Conservation (phyloP, 2,113 vertebrate genomes). For the Pogonocichla stellata region DNA sequence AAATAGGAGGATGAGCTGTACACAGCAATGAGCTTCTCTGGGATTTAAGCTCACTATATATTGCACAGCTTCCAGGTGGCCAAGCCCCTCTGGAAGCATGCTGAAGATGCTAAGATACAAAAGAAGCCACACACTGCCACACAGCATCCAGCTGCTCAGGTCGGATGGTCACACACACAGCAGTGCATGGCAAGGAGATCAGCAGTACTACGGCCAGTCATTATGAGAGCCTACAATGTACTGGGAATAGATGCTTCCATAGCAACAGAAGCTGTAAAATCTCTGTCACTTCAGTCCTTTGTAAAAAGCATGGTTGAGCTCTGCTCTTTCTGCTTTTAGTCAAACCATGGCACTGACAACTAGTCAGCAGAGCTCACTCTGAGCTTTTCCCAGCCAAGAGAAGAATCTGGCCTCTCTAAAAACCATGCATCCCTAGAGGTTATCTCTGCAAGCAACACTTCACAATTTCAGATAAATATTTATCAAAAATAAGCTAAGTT, state of each 20-base stretch:
- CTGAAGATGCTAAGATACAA: neutral
- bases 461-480: slow-evolving; percentile 24
- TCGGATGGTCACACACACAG: neutral
- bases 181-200: neutral
- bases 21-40: neutral
- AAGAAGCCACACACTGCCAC: neutral
- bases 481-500: slow-evolving; percentile 2
- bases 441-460: neutral
- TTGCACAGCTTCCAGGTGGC: neutral
- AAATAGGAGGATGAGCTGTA: neutral
- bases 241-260: neutral
- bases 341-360: neutral
- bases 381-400: neutral
- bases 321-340: neutral
- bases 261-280: neutral
- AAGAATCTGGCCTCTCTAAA: neutral
- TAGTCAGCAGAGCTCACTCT: neutral
- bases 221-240: neutral
- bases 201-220: neutral
- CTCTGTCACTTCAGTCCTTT: neutral
- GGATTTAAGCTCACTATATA: neutral
- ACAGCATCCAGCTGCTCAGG: neutral
- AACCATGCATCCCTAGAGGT: neutral
- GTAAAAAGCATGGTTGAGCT: neutral
- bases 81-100: neutral